Percentiles rank a stretch among this genome's conserved stretches.
Conservation (phyloP, 2,888 invertebrate genomes). For the Campoplex nolae region DNA sequence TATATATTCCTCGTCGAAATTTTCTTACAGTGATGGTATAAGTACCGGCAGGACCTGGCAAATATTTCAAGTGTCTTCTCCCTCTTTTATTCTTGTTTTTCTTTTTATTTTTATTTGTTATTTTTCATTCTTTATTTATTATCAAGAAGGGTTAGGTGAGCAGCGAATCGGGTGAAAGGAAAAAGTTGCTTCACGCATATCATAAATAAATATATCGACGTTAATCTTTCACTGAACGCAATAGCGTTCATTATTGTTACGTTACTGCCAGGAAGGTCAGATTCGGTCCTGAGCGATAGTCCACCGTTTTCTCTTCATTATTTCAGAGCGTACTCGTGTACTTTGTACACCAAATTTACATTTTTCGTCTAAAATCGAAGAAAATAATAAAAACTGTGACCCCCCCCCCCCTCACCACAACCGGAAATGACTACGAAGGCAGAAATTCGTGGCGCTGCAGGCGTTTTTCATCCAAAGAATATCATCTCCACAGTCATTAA, state of each 20-base stretch:
- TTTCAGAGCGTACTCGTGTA: background rate
- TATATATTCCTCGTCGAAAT: background rate
- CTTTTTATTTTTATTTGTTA: too few relatives aligned
- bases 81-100: background rate
- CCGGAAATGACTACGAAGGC: slow-evolving; percentile 16
- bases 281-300: slow-evolving; percentile 2
- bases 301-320: background rate
- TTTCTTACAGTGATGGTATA: slow-evolving; percentile 18
- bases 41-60: slow-evolving; percentile 26
- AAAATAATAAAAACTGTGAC: background rate
- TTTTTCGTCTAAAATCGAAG: slow-evolving; percentile 11
- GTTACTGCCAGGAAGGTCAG: background rate
- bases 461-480: background rate
- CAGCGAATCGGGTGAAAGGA: slow-evolving; percentile 23
- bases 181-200: background rate
- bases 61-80: slow-evolving; percentile 11
- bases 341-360: background rate
- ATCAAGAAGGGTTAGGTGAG: slow-evolving; percentile 3
- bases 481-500: slow-evolving; percentile 3
- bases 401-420: background rate
- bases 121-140: slow-evolving; percentile 1
- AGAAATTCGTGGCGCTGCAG: slow-evolving; percentile 16
- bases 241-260: slow-evolving; percentile 5
- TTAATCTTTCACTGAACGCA: slow-evolving; percentile 17
- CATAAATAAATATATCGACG: slow-evolving; percentile 13